Conservation (phyloP, 2,113 vertebrate genomes). For the Dermatemys mawii region DNA sequence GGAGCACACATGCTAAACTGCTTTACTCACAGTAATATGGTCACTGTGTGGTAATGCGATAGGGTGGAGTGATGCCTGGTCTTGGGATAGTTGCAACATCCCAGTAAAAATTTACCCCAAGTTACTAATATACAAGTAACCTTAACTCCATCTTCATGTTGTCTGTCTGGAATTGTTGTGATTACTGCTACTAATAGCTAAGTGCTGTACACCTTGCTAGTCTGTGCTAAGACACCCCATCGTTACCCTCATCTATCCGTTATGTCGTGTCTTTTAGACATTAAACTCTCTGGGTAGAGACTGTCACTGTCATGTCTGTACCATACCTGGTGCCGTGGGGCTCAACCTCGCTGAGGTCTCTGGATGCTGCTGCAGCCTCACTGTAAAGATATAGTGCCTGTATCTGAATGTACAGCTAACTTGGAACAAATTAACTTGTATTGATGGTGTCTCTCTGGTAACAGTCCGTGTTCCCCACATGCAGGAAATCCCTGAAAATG, state of each 20-base stretch:
- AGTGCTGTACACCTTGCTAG: no score
- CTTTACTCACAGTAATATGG: neutral
- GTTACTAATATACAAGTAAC: neutral
- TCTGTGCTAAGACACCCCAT: neutral
- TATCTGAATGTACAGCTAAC: neutral
- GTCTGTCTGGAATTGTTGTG: neutral
- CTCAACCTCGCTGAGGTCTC: rapidly evolving
- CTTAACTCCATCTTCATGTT: no score
- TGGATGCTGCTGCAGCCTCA: rapidly evolving
- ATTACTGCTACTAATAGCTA: neutral
- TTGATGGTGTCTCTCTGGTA: rapidly evolving
- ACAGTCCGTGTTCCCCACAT: rapidly evolving
- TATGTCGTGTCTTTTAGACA: rapidly evolving
- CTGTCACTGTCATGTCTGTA: neutral
- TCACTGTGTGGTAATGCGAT: neutral
- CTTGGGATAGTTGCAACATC: neutral
- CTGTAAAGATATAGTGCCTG: neutral
- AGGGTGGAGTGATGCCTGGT: neutral
- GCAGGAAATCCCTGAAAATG: conserved; percentile 88
- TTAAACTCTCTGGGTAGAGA: neutral
- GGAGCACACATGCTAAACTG: neutral
- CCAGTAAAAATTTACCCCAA: neutral
- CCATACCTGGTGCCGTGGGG: rapidly evolving
- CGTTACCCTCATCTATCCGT: neutral
- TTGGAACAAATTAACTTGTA: neutral